Evolutionary conservation across 2,888 invertebrate species (phyloP).

Genomic region (Nephrocerus scutellatus): DNA sequence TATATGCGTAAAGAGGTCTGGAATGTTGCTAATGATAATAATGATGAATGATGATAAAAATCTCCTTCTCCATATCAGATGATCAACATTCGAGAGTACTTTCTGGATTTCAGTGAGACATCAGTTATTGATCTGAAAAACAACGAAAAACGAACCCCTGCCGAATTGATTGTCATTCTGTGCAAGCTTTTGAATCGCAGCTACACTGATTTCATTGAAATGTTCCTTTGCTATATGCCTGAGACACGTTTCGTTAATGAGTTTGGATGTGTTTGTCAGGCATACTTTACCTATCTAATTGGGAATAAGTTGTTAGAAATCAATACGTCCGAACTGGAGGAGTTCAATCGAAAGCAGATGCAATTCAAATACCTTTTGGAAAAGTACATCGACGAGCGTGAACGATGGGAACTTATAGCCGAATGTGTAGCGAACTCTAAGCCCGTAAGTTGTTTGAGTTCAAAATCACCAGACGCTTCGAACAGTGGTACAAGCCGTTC

Average conservation of each 20-base stretch:
- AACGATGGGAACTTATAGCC: conserved; percentile 39
- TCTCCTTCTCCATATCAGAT: no score
- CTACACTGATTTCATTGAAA: conserved; percentile 34
- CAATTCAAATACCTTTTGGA: conserved; percentile 33
- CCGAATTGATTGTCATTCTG: conserved; percentile 36
- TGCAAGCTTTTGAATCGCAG: conserved; percentile 31
- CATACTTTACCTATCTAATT: conserved; percentile 37
- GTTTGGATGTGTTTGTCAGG: conserved; percentile 36
- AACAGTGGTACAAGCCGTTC: no score
- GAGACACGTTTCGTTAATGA: conserved; percentile 28
- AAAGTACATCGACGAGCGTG: conserved; percentile 35
- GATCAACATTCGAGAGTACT: no score
- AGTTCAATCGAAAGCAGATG: conserved; percentile 29
- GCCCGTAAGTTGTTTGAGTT: no score
- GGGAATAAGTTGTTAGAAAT: conserved; percentile 37
- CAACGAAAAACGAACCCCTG: no score
- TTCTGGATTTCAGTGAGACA: no score
- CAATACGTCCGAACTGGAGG: conserved; percentile 36
- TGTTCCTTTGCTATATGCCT: conserved; percentile 31
- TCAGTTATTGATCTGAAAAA: no score
- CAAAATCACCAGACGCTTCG: no score
- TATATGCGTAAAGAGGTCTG: no score
- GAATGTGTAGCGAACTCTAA: no score
- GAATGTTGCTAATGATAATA: no score
- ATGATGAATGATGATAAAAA: no score